Evolutionary conservation across 1,140 invertebrate species (phyloP), one percentile per base, ranked within the genome.

Genomic region (Caenorhabditis briggsae): DNA sequence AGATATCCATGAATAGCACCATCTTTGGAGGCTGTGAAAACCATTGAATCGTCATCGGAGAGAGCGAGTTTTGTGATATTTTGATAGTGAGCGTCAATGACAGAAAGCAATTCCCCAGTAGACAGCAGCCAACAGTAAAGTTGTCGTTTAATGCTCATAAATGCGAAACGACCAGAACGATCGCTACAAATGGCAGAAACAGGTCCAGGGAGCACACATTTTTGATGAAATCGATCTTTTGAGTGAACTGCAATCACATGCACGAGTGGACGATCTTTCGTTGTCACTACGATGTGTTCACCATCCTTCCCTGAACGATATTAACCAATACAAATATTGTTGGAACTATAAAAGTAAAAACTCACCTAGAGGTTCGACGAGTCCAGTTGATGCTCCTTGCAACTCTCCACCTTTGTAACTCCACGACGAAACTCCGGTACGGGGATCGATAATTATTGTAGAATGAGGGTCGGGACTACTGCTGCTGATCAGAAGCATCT

Each of bases 31-130:
- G 85, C 82, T n/a, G 88, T 55, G 43, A 88, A 56, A 48, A 88
- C 16, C 59, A 87, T 64, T 5, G 85, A 83, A 58, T 88, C 88
- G 50, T 88, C 88, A 11, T 55, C 48, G 46, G 85, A 88, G 14
- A 88, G 61, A 11, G 18, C 61, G 3, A 88, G 23, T 41, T 83
- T 82, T 2, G 82, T 64, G 23, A 88, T 87, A 43, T 55, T 33
- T 43, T 87, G 88, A 78, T 88, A 87, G 56, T 88, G 88, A 14
- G 82, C 85, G 41, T 88, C 88, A n/a, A 87, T 56, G 3, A 87
- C 86, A 20, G 78, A 70, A 16, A 88, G 41, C 48, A 88, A 59
- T 59, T 88, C 88, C 23, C 88, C 88, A 48, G 58, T 87, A 9
- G 83, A 58, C 8, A 88, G 53, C 53, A 78, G 46, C 70, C 70